Evolutionary conservation across 2,888 invertebrate genomes (phyloP), one percentile per base, ranked within the genome.

Genomic region (Capitulum mitella): DNA sequence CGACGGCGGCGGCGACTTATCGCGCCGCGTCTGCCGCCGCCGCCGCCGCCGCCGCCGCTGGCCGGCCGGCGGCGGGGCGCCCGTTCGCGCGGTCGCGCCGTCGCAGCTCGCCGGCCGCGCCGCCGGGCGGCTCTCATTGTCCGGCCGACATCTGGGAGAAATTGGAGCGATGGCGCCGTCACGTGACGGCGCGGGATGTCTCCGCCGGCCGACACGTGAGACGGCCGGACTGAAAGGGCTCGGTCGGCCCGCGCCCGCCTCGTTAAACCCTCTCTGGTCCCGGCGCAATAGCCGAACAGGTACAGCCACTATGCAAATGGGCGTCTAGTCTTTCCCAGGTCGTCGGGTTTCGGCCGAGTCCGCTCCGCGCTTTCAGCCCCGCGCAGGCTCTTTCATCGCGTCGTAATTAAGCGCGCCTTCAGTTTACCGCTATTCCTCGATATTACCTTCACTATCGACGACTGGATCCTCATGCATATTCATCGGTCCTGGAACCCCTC

Each of bases 401-500:
- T 6, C 70, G 22, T 70, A 29, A 70, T 70, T 37, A 70, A 22
- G 37, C 10, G 22, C 70, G 70, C 40, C 70, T 70, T 26, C 40
- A 70, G 70, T 70, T 70, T 70, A 70, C 37, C 70, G 70, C 70
- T 29, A 22, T 26, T 26, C 10, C 8, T 70, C 40, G 70, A 70
- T 70, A 70, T 40, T 70, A 40, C 37, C 40, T 40, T 40, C 70
- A 46, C 19, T 32, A 76, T 46, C 76, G 46, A 46, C 16, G 19
- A 37, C n/a, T 29, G 10, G 26, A 46, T 46, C 29, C 75, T 43
- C 46, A 76, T 76, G 76, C 76, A 76, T 76, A 76, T 76, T 76
- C 76, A 76, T 76, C 76, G 22, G 22, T 6, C 10, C 32, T 64
- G 34, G 64, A 5, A 43, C 40, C 40, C n/a, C 43, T n/a, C 12